Evolutionary conservation across 2,888 invertebrate species (phyloP), one percentile per base, ranked within the genome.

Genomic region (Melieria crassipennis): DNA sequence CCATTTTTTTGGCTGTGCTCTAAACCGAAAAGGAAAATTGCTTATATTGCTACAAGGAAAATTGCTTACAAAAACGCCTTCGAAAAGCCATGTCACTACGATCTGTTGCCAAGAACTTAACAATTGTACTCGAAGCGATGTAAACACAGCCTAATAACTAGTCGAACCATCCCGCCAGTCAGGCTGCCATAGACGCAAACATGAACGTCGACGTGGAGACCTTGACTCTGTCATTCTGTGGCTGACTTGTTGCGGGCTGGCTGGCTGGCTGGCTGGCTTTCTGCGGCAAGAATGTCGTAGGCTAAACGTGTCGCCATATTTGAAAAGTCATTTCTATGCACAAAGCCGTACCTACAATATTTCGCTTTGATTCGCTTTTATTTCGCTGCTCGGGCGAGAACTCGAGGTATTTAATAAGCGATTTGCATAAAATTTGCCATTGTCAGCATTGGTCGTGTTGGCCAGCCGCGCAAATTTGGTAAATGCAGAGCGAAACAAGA

Each of bases 401-500:
- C 45, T 13, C 55, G 45, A 55, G 50, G 43, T 52, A 65, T 65
- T 65, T 55, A 55, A 52, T 65, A 65, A 65, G 55, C 55, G 43
- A 65, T 65, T 65, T 65, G 64, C 52, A 65, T 65, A 65, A 43
- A 63, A 63, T 52, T 64, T 42, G 43, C 50, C 43, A n/a, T n/a
- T 48, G 46, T 47, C 57, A 57, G 42, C 48, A 30, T 50, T 63
- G 30, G 43, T 45, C 10, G 11, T 57, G 56, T 3, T 57, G 16
- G 56, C 3, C 42, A 42, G 7, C 42, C 10, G 42, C 50, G 52
- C 52, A 50, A 65, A 55, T 65, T 65, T 65, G 64, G 64, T 55
- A 65, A 65, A 45, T 55, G 64, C 64, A 43, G 7, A 65, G 55
- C 64, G 64, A 16, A 65, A 55, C 55, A 65, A 65, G 64, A 65